phyloP scores from a whole-genome alignment of 2,113 vertebrate species.

The Eublepharis macularius region DNA sequence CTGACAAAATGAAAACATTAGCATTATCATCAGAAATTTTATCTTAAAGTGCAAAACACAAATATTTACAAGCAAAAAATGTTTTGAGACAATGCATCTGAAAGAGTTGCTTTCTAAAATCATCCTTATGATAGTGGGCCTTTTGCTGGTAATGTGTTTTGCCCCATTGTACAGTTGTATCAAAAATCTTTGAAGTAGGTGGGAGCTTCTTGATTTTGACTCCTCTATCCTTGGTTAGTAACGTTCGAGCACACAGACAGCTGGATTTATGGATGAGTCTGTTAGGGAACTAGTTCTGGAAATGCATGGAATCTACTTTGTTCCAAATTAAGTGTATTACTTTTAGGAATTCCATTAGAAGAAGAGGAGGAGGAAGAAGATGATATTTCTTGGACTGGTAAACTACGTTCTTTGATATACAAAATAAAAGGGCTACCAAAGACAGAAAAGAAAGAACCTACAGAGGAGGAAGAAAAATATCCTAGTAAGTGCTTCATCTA shows the following conservation, averaged over 20 bases:
- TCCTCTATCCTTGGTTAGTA: neutral
- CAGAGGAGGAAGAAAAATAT: slow-evolving; percentile 81
- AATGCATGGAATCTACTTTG: neutral
- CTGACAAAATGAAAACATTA: neutral
- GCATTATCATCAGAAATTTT: neutral
- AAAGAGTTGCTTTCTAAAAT: neutral
- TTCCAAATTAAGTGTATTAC: slow-evolving; percentile 51
- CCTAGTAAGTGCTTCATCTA: slow-evolving; percentile 83
- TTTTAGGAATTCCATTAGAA: slow-evolving; percentile 91
- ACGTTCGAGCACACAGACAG: no score
- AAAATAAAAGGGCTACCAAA: slow-evolving; percentile 91
- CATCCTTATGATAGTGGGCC: neutral
- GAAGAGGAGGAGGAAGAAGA: slow-evolving; percentile 87
- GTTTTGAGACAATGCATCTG: neutral
- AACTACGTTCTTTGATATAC: slow-evolving; percentile 85
- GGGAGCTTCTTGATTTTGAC: neutral
- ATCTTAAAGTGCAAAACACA: neutral
- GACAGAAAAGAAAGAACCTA: slow-evolving; percentile 79
- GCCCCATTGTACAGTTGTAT: no score
- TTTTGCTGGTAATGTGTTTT: no score
- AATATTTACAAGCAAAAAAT: neutral
- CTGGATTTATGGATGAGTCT: neutral
- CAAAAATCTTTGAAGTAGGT: no score
- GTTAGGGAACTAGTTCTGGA: neutral
- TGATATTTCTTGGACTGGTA: slow-evolving; percentile 86